These are phyloP conservation scores for Megaleporinus macrocephalus DNA, from an alignment of 2,113 vertebrate genomes.

Conservation along the genomic window DNA sequence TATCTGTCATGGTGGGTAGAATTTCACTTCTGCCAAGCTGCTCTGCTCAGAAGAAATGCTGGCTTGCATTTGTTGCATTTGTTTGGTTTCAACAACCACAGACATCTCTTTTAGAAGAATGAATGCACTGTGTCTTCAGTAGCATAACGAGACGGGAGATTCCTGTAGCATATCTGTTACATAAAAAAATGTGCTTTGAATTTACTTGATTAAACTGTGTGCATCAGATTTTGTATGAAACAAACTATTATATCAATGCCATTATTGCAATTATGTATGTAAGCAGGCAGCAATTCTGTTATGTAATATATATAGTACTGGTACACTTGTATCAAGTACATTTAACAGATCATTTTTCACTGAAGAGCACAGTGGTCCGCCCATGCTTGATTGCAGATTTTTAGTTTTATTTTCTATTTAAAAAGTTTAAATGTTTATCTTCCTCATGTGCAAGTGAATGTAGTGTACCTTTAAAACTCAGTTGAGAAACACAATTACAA, in stretches of 20 bases:
- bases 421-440: no score
- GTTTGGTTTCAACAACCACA: conserved; percentile 48
- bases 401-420: no score
- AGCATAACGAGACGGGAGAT: background rate
- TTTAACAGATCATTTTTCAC: no score
- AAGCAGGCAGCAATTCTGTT: background rate
- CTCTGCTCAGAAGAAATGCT: conserved; percentile 64
- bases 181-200: background rate
- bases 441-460: no score
- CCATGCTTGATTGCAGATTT: no score
- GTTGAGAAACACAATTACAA: no score
- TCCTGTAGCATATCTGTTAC: background rate
- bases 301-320: no score
- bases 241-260: background rate
- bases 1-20: conserved; percentile 58
- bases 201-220: no score
- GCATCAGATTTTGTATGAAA: no score
- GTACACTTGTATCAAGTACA: no score
- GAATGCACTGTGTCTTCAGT: background rate
- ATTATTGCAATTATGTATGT: background rate
- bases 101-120: conserved; percentile 54
- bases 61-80: conserved; percentile 65
- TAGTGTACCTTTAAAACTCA: no score
- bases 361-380: no score
- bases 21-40: conserved; percentile 60